Evolutionary conservation across 2,113 vertebrate species (phyloP), one percentile per base, ranked within the genome.

Genomic region (Polypterus senegalus): DNA sequence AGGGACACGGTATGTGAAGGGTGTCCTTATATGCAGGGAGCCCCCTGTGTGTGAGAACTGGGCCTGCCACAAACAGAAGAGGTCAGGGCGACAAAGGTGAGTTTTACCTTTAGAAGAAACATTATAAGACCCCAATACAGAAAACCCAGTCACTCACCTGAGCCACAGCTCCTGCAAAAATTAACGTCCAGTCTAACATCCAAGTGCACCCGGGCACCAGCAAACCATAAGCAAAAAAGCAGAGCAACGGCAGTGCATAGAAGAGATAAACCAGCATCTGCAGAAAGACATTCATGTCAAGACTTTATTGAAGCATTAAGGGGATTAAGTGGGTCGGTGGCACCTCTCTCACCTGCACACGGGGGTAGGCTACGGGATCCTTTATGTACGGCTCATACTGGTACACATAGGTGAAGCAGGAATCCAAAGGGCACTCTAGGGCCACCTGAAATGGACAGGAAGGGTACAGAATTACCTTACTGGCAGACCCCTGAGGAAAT

Each of bases 301-400:
- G 54, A 55, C 10, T 27, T 55, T 27, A 55, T 55, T 3, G 43
- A 55, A 55, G 54, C 5, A 10, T 9, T 10, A 4, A 27, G 5
- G 54, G 54, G 10, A 27, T 10, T 55, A 27, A 2, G 54, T 27
- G 43, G 54, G 10, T 10, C 54, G 3, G 54, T 73, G 45, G 51
- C 67, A 66, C 4, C 10, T 9, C 1, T 0, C 80, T 71, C 66
- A 91, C 92, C 91, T 92, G 92, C 54, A 94, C 84, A 70, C 83
- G 91, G 65, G 92, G 91, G 68, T 89, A 98, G 51, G 84, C 90
- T 53, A 90, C 88, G 0, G 91, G 91, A 67, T 97, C 91, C 5
- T 86, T 84, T 74, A 94, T 82, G 73, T 94, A 97, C 0, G 93
- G 94, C 60, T 98, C 93, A 5, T 83, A 91, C 58, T 89, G 84